A percentile compares a stretch with the other conserved stretches of the same genome.
Evolutionary conservation across 1,140 invertebrate genomes (phyloP).

Genomic region (Drosophila virilis): DNA sequence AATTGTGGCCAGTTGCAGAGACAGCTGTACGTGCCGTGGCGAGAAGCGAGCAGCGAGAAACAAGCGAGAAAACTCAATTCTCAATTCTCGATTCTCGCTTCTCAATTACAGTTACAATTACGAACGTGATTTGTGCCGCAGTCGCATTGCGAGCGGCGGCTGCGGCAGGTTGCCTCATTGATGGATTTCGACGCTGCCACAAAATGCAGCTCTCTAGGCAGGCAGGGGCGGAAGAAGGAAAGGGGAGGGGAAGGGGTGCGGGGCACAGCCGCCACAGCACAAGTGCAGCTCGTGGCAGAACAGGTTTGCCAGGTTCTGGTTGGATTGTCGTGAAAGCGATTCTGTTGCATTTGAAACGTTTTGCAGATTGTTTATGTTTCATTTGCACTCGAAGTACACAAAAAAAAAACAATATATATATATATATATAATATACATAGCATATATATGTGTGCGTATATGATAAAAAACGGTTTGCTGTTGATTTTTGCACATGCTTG

Average conservation of each 20-base stretch:
- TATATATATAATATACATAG: constrained; percentile 43
- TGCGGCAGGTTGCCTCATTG: constrained; percentile 33
- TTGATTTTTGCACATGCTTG: constrained; percentile 53
- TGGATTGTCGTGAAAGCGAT: constrained; percentile 47
- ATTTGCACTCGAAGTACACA: constrained; percentile 17
- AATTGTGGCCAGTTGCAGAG: constrained; percentile 17
- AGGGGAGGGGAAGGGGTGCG: neutral
- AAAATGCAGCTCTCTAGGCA: constrained; percentile 32
- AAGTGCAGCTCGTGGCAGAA: constrained; percentile 17
- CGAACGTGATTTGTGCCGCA: constrained; percentile 71
- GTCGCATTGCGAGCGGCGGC: constrained; percentile 14
- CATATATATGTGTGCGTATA: constrained; percentile 26
- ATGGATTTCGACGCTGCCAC: constrained; percentile 34
- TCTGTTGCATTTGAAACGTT: constrained; percentile 45
- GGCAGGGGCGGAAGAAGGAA: neutral
- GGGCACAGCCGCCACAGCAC: neutral
- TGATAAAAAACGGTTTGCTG: constrained; percentile 52
- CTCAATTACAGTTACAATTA: constrained; percentile 76
- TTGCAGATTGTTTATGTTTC: constrained; percentile 42
- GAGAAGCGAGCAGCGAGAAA: constrained; percentile 8
- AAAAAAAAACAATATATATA: neutral
- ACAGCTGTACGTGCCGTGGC: constrained; percentile 40
- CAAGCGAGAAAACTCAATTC: constrained; percentile 36
- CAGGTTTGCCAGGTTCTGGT: constrained; percentile 48
- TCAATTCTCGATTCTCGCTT: constrained; percentile 46